Conservation (phyloP, 2,888 invertebrate genomes). For the Agrenia bidenticulata region DNA sequence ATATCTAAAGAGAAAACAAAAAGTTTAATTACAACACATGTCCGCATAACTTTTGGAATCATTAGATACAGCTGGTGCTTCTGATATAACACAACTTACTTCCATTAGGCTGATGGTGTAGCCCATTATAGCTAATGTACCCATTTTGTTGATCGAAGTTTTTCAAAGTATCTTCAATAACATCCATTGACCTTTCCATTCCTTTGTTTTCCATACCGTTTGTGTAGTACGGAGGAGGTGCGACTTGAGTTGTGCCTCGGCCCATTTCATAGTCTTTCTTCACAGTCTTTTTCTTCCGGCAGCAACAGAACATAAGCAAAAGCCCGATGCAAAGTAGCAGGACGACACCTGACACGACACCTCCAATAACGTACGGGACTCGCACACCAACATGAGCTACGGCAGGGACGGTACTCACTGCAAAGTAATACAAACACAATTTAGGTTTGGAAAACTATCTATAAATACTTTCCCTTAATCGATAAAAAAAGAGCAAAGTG, state of each 20-base stretch:
- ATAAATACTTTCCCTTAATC: too few relatives aligned
- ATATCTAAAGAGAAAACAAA: constrained; percentile 1
- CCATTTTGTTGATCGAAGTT: constrained; percentile 72
- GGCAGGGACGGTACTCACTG: constrained; percentile 52
- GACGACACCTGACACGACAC: constrained; percentile 77
- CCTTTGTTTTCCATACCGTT: constrained; percentile 89
- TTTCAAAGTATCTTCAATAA: constrained; percentile 75
- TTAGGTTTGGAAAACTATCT: too few relatives aligned
- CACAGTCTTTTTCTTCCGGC: constrained; percentile 78
- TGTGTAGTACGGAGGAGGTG: constrained; percentile 85
- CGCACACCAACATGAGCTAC: constrained; percentile 66
- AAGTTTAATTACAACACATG: too few relatives aligned
- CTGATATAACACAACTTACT: constrained; percentile 63
- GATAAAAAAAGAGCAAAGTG: constrained; percentile 4
- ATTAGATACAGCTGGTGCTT: background rate
- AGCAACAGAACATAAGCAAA: constrained; percentile 79
- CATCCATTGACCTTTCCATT: constrained; percentile 82
- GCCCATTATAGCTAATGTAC: constrained; percentile 74
- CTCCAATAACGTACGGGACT: constrained; percentile 55
- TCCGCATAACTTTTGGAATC: too few relatives aligned
- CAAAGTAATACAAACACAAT: constrained; percentile 57
- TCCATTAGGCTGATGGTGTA: constrained; percentile 64
- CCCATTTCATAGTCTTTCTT: constrained; percentile 92
- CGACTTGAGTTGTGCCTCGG: constrained; percentile 63
- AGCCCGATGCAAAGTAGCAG: constrained; percentile 74